Conservation (phyloP, 1,140 invertebrate species). For the Drosophila ficusphila region DNA sequence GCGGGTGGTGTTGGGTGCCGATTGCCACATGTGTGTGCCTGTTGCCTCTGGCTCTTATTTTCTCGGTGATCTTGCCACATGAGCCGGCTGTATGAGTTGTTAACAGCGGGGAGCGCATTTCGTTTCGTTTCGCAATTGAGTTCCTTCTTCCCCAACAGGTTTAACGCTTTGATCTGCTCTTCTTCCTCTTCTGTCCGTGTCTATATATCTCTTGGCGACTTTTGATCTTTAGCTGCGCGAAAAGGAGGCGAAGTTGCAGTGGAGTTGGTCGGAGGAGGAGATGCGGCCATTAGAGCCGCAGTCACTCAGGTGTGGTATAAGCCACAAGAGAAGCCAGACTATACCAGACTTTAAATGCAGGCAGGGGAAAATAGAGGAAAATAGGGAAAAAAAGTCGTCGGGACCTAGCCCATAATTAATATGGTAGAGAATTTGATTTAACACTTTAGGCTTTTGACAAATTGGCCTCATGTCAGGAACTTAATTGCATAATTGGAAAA, state of each 20-base stretch:
- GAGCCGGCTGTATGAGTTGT: slow-evolving; percentile 17
- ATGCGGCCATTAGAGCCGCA: slow-evolving; percentile 71
- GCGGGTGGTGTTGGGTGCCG: slow-evolving; percentile 16
- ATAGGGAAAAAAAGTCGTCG: background rate
- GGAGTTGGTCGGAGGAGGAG: slow-evolving; percentile 29
- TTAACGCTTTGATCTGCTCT: slow-evolving; percentile 46
- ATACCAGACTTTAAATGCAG: slow-evolving; percentile 9
- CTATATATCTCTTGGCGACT: slow-evolving; percentile 37
- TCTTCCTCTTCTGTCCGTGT: background rate
- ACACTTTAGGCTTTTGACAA: slow-evolving; percentile 31
- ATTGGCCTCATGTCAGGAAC: slow-evolving; percentile 5
- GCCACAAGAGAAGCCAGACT: slow-evolving; percentile 35
- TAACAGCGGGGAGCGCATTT: slow-evolving; percentile 37
- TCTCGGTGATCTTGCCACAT: slow-evolving; percentile 47
- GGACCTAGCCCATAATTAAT: slow-evolving; percentile 52
- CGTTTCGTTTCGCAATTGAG: slow-evolving; percentile 47
- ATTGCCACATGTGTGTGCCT: slow-evolving; percentile 40
- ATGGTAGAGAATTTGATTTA: slow-evolving; percentile 52
- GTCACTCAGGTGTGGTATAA: slow-evolving; percentile 67
- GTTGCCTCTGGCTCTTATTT: background rate
- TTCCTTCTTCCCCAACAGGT: slow-evolving; percentile 46
- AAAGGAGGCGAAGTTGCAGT: background rate
- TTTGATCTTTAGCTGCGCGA: slow-evolving; percentile 57
- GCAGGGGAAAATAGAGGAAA: too few species aligned
- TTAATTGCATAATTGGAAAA: background rate